Conservation (phyloP, 2,797 vertebrate species). For the Xerus rutilus region DNA sequence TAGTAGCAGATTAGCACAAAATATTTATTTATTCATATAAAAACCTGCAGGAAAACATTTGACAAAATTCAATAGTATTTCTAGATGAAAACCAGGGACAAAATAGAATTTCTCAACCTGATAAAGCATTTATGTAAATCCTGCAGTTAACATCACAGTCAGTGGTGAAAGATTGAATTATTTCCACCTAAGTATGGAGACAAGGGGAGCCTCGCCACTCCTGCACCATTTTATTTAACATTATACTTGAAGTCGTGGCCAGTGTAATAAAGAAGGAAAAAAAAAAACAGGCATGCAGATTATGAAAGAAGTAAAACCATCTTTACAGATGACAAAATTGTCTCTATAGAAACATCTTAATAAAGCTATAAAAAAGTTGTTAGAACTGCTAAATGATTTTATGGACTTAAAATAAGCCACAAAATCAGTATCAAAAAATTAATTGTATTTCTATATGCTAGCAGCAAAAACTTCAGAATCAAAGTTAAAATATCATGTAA, state of each 20-base stretch:
- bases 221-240: background rate
- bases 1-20: background rate
- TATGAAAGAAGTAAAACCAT: constrained; percentile 12
- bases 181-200: background rate
- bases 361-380: background rate
- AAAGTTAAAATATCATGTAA: constrained; percentile 39
- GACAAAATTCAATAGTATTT: background rate
- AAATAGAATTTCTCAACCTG: constrained; percentile 27
- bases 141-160: background rate
- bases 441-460: background rate
- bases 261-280: background rate
- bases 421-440: constrained; percentile 6
- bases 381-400: constrained; percentile 1
- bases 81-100: constrained; percentile 6
- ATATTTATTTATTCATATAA: background rate
- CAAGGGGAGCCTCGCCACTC: background rate
- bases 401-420: background rate
- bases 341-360: background rate
- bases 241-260: background rate
- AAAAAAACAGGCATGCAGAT: background rate
- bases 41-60: background rate
- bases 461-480: background rate
- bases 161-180: background rate
- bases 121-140: background rate
- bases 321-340: background rate